Evolutionary conservation across 2,888 invertebrate genomes (phyloP), one percentile per base, ranked within the genome.

Genomic region (Ophonus ardosiacus): DNA sequence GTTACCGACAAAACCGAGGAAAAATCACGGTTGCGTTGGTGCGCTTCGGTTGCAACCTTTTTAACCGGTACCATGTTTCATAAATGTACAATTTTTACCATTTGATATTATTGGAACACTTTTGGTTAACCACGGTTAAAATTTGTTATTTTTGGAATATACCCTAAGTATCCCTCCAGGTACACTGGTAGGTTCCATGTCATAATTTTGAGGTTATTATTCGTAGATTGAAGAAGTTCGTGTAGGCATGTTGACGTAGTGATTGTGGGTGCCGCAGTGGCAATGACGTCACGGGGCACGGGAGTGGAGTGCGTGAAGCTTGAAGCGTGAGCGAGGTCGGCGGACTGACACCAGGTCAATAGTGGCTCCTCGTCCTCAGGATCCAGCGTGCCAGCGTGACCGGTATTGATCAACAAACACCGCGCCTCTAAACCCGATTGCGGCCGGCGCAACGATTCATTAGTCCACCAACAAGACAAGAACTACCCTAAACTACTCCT

Each of bases 271-370:
- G 84, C 63, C 63, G 78, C 78, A 84, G 57, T 51, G 43, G 31
- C 31, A 13, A 10, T 84, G 84, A 84, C 84, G 84, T 84, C 84
- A 83, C 83, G 61, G 59, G 83, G 38, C 65, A 51, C 17, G 80
- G 31, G 59, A 68, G 83, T 63, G 31, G 31, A 31, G 31, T 31
- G 31, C 31, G 31, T 31, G 31, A 31, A 31, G 31, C 31, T 6
- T 10, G 13, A 13, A 13, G 84, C 78, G 84, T 78, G 84, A 63
- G 84, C 51, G 84, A 84, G 84, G 84, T 84, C 84, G 84, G 68
- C 84, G 84, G 76, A 84, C 84, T 84, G 84, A 84, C 84, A 84
- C 78, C 84, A 84, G 84, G 84, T 84, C 84, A 84, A 84, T 84
- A 84, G 84, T 84, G 78, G 84, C 78, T 84, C 78, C 81, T 68